Percentiles rank a stretch among this genome's conserved stretches.
These are phyloP conservation scores for Numenius phaeopus DNA, from an alignment of 2,797 vertebrate species.

Conservation along the genomic window DNA sequence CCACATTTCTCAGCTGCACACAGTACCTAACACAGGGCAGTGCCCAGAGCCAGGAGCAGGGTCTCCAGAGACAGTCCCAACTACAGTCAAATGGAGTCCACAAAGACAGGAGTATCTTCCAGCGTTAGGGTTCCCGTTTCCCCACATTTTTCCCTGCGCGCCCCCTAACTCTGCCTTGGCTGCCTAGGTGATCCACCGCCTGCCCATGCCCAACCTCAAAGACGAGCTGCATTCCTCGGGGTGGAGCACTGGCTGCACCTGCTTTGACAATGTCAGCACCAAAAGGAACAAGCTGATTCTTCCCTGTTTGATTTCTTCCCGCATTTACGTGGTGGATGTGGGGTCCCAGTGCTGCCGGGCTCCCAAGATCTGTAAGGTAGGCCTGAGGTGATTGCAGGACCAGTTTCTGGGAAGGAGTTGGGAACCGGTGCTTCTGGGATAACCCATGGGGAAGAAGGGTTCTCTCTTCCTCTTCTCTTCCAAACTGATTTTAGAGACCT, in stretches of 20 bases:
- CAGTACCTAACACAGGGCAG: not conserved
- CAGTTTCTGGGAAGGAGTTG: not conserved
- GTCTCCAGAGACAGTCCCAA: not conserved
- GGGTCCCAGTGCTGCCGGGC: slow-evolving; percentile 80
- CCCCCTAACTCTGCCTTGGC: not conserved
- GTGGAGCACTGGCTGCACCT: slow-evolving; percentile 92
- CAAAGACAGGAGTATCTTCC: not conserved
- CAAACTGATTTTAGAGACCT: not conserved
- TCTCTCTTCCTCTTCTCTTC: not conserved
- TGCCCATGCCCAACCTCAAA: slow-evolving; percentile 89
- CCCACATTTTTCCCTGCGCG: not conserved
- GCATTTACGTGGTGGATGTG: slow-evolving; percentile 90
- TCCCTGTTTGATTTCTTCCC: slow-evolving; percentile 89
- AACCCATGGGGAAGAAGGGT: not conserved
- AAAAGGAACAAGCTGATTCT: slow-evolving; percentile 87
- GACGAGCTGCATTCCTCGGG: slow-evolving; percentile 93
- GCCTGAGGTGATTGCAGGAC: not conserved
- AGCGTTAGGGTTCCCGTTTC: not conserved
- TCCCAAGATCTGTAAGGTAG: slow-evolving; percentile 87
- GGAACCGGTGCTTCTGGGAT: not conserved
- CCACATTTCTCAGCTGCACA: not conserved
- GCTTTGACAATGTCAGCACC: slow-evolving; percentile 81
- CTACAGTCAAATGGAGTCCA: not conserved
- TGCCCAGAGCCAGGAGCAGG: not conserved
- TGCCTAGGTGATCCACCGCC: slow-evolving; percentile 90